Percentiles rank a stretch among this genome's conserved stretches.
phyloP scores from a whole-genome alignment of 2,888 invertebrate species.

The Cheilosia urbana region DNA sequence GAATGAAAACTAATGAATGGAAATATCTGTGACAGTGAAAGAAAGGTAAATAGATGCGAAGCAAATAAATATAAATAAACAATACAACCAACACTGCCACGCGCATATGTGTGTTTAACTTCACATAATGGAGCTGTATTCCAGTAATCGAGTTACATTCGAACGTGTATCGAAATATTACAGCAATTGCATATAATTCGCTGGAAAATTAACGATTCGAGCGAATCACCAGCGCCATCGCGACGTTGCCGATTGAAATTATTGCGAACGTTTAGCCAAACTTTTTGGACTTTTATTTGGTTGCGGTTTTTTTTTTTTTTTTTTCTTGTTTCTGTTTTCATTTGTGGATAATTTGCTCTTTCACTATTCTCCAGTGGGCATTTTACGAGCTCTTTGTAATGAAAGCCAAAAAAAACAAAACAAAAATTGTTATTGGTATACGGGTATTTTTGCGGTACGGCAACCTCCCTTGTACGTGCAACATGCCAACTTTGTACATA shows the following conservation, averaged over 20 bases:
- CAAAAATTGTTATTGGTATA: conserved; percentile 22
- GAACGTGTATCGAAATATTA: conserved; percentile 64
- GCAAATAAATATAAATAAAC: conserved; percentile 13
- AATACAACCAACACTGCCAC: neutral
- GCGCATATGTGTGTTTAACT: neutral
- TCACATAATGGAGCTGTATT: conserved; percentile 25
- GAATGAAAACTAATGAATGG: conserved; percentile 70
- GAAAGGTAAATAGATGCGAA: conserved; percentile 49
- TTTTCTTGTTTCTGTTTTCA: conserved; percentile 9
- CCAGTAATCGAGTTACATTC: conserved; percentile 50
- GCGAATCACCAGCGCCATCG: conserved; percentile 37
- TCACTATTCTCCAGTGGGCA: conserved; percentile 54
- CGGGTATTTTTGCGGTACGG: conserved; percentile 4
- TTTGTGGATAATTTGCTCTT: conserved; percentile 60
- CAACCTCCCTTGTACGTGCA: conserved; percentile 41
- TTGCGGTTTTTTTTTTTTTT: neutral
- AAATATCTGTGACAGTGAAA: conserved; percentile 46
- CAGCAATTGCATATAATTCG: conserved; percentile 68
- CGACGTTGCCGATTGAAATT: conserved; percentile 54
- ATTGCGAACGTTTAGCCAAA: conserved; percentile 36
- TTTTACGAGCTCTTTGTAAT: conserved; percentile 50
- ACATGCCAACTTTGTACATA: conserved; percentile 17
- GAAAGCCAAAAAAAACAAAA: conserved; percentile 40
- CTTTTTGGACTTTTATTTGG: conserved; percentile 17
- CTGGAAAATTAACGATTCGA: conserved; percentile 59